These are phyloP conservation scores for Molossus molossus DNA, from an alignment of 2,797 vertebrate species.

Conservation along the genomic window DNA sequence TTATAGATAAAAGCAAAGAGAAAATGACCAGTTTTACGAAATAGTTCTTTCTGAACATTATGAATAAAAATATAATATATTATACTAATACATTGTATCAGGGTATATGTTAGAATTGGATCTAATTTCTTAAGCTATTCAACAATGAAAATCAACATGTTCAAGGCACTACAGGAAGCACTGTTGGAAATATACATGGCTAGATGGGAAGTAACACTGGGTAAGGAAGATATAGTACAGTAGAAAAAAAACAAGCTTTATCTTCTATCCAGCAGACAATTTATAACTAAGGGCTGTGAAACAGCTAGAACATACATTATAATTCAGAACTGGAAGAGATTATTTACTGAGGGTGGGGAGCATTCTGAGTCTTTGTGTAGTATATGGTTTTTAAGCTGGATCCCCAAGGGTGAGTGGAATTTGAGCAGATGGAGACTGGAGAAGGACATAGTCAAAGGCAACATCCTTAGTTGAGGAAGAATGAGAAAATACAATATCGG, in stretches of 20 bases:
- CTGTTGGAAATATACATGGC: neutral
- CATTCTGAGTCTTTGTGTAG: neutral
- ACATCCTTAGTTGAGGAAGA: neutral
- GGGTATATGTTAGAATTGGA: conserved; percentile 6
- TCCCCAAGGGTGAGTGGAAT: neutral
- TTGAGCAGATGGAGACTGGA: neutral
- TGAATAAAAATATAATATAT: conserved; percentile 28
- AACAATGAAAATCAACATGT: neutral
- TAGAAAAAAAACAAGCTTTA: neutral
- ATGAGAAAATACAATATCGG: neutral
- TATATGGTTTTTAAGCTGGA: neutral
- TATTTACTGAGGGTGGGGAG: neutral
- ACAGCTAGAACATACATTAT: neutral
- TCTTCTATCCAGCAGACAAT: neutral
- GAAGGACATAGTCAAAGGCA: neutral
- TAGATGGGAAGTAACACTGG: neutral
- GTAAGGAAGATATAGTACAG: neutral
- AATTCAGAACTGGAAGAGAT: neutral
- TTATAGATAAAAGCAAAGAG: conserved; percentile 19
- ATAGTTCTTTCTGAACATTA: conserved; percentile 34
- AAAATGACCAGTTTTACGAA: conserved; percentile 48
- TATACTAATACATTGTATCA: neutral
- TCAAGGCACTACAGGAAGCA: neutral
- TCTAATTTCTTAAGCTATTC: conserved; percentile 53
- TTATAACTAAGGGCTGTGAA: neutral